A percentile compares a stretch with the other conserved stretches of the same genome.
Evolutionary conservation across 2,797 vertebrate genomes (phyloP).

Genomic region (Cottoperca gobio): DNA sequence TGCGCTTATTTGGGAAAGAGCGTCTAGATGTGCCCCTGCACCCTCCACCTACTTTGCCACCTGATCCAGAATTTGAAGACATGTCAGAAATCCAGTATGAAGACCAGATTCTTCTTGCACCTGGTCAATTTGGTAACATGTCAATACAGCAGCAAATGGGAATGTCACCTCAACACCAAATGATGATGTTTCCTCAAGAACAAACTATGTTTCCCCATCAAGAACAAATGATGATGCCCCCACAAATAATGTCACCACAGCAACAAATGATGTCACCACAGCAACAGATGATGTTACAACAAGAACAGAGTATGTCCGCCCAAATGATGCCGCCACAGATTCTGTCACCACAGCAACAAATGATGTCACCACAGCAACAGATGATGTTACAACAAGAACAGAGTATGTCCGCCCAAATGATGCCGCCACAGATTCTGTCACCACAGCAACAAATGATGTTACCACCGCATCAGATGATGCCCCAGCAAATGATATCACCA

Average conservation of each 20-base stretch:
- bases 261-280: conserved; percentile 47
- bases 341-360: conserved; percentile 49
- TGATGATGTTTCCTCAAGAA: conserved; percentile 49
- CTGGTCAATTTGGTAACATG: conserved; percentile 52
- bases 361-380: conserved; percentile 39
- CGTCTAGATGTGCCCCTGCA: conserved; percentile 89
- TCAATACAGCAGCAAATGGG: conserved; percentile 66
- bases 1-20: conserved; percentile 93
- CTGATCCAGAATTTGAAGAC: conserved; percentile 82
- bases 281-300: conserved; percentile 36
- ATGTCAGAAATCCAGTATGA: conserved; percentile 91
- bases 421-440: conserved; percentile 36
- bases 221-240: conserved; percentile 32
- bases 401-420: conserved; percentile 30
- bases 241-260: conserved; percentile 42
- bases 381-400: conserved; percentile 39
- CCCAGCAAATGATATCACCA: conserved; percentile 17
- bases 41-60: conserved; percentile 87
- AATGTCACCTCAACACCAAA: conserved; percentile 61
- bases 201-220: conserved; percentile 48
- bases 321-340: conserved; percentile 37
- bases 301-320: conserved; percentile 24
- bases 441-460: conserved; percentile 44
- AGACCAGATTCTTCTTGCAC: conserved; percentile 68
- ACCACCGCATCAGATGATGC: conserved; percentile 30